A percentile compares a stretch with the other conserved stretches of the same genome.
These are phyloP conservation scores for Intellagama lesueurii DNA, from an alignment of 2,797 vertebrate species.

Conservation along the genomic window DNA sequence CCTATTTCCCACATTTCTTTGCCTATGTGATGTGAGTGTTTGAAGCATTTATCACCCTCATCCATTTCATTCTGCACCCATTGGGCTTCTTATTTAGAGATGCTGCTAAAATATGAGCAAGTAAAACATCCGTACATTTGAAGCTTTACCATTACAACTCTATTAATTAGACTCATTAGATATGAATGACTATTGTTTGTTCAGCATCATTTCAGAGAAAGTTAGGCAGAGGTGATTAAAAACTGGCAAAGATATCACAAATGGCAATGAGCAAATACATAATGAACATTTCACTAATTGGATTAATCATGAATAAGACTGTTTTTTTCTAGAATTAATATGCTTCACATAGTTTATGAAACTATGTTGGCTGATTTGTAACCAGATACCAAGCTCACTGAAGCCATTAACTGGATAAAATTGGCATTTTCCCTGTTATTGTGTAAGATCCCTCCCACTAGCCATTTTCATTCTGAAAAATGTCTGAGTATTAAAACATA, in stretches of 20 bases:
- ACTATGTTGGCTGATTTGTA: not conserved
- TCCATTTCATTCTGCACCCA: not conserved
- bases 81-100: not conserved
- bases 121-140: conserved; percentile 5
- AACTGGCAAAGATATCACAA: conserved; percentile 5
- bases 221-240: conserved; percentile 37
- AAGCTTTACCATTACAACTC: conserved; percentile 21
- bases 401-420: not conserved
- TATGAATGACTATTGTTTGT: conserved; percentile 22
- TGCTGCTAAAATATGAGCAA: conserved; percentile 34
- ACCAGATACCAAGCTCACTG: not conserved
- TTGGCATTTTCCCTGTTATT: not conserved
- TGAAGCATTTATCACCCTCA: not conserved
- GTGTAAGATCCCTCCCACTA: not conserved
- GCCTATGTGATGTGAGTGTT: not conserved
- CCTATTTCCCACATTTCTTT: not conserved
- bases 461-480: conserved; percentile 8
- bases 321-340: conserved; percentile 1
- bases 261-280: conserved; percentile 28
- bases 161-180: conserved; percentile 48
- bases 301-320: conserved; percentile 24
- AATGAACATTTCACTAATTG: conserved; percentile 18
- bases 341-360: not conserved
- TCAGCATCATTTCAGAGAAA: conserved; percentile 52
- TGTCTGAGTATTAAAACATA: conserved; percentile 6